These are phyloP conservation scores for Idaea aversata DNA, from an alignment of 2,888 invertebrate genomes.

Conservation along the genomic window DNA sequence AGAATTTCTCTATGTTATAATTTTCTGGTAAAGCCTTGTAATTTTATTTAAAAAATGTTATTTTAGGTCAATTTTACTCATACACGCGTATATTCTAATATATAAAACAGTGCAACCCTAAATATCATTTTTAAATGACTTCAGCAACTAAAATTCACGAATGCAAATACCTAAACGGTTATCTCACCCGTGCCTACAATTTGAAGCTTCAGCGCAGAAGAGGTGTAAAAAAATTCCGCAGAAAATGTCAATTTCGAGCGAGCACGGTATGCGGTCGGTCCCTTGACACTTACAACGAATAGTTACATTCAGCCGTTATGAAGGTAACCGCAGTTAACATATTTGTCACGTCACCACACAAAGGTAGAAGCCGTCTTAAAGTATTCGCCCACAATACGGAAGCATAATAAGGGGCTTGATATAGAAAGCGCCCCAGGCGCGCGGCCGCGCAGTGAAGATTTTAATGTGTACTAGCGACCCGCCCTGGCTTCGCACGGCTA, in stretches of 20 bases:
- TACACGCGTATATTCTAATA: too few relatives aligned
- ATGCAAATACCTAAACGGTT: not conserved
- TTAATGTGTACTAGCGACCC: too few relatives aligned
- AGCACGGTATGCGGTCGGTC: not conserved
- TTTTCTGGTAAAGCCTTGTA: not conserved
- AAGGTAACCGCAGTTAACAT: not conserved
- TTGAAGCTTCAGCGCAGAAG: not conserved
- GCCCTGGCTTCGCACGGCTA: too few relatives aligned
- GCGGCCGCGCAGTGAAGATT: too few relatives aligned
- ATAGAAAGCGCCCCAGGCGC: too few relatives aligned
- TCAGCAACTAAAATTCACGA: not conserved
- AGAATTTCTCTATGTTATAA: not conserved
- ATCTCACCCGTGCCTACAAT: not conserved
- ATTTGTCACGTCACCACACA: not conserved
- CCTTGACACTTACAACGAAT: not conserved
- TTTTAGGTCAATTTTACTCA: too few relatives aligned
- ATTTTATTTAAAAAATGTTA: not conserved
- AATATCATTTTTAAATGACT: not conserved
- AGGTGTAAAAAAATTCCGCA: not conserved
- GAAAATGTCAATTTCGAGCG: not conserved
- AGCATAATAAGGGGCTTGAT: too few relatives aligned
- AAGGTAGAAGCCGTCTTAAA: not conserved
- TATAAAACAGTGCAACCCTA: too few relatives aligned
- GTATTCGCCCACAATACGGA: too few relatives aligned
- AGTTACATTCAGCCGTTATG: not conserved